Conservation (phyloP, 2,113 vertebrate species). For the Climacteris rufus region DNA sequence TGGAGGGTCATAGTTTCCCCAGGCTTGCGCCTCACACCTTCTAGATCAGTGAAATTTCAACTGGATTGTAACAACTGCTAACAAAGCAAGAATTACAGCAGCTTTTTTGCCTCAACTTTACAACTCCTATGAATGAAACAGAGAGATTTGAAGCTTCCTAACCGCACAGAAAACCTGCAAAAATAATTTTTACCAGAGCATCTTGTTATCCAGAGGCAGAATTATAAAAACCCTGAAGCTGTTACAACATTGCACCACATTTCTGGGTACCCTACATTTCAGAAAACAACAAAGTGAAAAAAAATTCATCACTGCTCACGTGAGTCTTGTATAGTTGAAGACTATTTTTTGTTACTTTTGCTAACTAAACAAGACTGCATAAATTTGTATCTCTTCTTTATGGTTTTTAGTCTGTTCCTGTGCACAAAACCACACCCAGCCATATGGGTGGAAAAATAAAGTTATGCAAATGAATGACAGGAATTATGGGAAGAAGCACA, state of each 20-base stretch:
- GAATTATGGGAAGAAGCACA: background rate
- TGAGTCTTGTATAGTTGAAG: background rate
- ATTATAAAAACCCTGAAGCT: background rate
- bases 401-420: background rate
- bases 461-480: background rate
- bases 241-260: background rate
- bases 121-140: background rate
- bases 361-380: background rate
- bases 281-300: background rate
- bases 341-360: background rate
- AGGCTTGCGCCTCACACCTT: background rate
- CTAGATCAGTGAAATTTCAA: background rate
- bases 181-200: background rate
- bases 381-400: background rate
- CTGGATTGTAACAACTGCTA: background rate
- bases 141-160: background rate
- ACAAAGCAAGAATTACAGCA: background rate
- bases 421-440: background rate
- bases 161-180: background rate
- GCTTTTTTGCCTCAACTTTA: background rate
- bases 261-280: background rate
- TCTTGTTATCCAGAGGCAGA: background rate
- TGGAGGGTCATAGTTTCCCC: background rate
- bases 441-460: background rate
- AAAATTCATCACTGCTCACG: accelerated